phyloP scores from a whole-genome alignment of 2,797 vertebrate genomes.

The Naso thynnoides region DNA sequence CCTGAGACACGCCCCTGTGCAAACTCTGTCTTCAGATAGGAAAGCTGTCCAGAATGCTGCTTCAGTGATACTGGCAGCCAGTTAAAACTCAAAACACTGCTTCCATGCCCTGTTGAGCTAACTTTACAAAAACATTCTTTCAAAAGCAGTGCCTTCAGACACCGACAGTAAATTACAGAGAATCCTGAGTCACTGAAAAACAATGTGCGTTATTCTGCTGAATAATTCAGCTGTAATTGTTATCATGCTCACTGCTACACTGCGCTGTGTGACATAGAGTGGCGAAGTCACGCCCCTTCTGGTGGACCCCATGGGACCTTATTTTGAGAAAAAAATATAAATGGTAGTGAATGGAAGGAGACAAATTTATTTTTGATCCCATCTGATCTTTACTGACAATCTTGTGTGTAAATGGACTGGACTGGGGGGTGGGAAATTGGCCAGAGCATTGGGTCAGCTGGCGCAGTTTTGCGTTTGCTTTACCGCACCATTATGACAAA shows the following conservation, averaged over 20 bases:
- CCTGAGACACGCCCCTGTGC: no score
- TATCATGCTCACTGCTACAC: neutral
- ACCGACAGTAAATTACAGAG: neutral
- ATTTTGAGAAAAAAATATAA: neutral
- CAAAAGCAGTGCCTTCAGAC: neutral
- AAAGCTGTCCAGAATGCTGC: neutral
- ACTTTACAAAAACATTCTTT: neutral
- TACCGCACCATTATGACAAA: no score
- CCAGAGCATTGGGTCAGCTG: no score
- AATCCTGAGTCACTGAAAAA: conserved; percentile 1
- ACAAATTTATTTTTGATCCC: no score
- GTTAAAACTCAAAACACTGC: neutral
- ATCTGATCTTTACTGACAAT: no score
- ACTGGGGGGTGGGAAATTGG: no score
- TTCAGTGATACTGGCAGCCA: neutral
- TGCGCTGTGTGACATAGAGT: neutral
- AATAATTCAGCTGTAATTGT: conserved; percentile 26
- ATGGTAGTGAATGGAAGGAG: no score
- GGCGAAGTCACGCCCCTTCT: no score
- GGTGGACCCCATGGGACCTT: no score
- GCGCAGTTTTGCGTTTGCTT: no score
- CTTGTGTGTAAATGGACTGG: no score
- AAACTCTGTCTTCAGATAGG: neutral
- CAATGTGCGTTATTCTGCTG: neutral
- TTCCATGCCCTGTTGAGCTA: neutral